These are phyloP conservation scores for Caenorhabditis plicata DNA, from an alignment of 2,888 invertebrate genomes.

Conservation along the genomic window DNA sequence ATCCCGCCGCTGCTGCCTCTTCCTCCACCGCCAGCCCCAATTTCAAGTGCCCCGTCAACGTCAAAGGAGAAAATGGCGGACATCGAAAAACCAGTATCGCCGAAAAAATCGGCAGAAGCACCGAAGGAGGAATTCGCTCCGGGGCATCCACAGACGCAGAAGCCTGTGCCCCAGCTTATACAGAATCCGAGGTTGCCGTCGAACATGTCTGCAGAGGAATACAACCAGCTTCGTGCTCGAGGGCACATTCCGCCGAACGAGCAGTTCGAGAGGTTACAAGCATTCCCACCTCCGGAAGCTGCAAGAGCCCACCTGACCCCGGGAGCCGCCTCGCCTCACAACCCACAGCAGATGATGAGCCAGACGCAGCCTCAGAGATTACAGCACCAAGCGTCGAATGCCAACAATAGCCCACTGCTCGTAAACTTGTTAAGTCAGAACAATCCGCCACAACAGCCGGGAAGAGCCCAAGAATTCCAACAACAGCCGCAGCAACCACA, in stretches of 20 bases:
- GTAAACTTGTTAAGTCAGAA: conserved; percentile 38
- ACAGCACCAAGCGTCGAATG: conserved; percentile 9
- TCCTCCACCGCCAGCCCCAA: conserved; percentile 5
- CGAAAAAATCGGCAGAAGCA: neutral
- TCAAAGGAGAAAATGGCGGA: neutral
- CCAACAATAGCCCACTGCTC: conserved; percentile 40
- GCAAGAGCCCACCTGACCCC: conserved; percentile 18
- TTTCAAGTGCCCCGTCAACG: neutral
- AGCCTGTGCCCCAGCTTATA: neutral
- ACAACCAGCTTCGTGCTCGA: conserved; percentile 12
- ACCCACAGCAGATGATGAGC: conserved; percentile 4
- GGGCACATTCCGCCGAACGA: conserved; percentile 1
- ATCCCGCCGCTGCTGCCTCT: conserved; percentile 5
- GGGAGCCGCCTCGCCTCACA: conserved; percentile 10
- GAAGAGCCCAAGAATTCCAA: conserved; percentile 6
- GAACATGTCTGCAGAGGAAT: conserved; percentile 21
- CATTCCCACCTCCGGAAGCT: too few relatives aligned
- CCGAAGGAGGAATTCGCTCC: neutral
- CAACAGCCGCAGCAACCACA: conserved; percentile 25
- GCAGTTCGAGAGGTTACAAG: conserved; percentile 1
- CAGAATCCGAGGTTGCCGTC: neutral
- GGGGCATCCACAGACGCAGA: neutral
- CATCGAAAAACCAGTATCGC: neutral
- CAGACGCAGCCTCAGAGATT: conserved; percentile 11
- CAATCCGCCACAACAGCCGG: conserved; percentile 11